Evolutionary conservation across 1,140 invertebrate species (phyloP).

Genomic region (Venturia canescens): DNA sequence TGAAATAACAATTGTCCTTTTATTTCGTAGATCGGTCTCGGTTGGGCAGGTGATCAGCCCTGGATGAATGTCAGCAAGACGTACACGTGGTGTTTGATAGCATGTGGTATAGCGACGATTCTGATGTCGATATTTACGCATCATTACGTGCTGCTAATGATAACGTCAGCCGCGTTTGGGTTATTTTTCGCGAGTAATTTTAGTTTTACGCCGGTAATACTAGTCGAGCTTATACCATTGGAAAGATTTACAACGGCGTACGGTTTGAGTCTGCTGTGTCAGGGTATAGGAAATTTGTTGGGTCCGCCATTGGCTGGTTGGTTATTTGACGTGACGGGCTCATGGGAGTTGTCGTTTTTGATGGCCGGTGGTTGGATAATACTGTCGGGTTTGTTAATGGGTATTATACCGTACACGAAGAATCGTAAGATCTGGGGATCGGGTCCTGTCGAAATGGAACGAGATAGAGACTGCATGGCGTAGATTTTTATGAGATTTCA

Average conservation of each 20-base stretch:
- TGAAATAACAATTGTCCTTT: not conserved
- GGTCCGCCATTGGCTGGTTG: conserved; percentile 83
- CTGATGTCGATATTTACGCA: conserved; percentile 84
- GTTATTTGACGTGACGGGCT: conserved; percentile 83
- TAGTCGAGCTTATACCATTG: conserved; percentile 88
- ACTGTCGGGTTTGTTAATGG: conserved; percentile 85
- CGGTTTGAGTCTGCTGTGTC: conserved; percentile 90
- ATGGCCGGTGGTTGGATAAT: conserved; percentile 86
- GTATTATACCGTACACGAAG: conserved; percentile 81
- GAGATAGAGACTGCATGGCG: conserved; percentile 57
- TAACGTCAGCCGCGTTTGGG: conserved; percentile 84
- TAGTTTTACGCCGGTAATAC: conserved; percentile 91
- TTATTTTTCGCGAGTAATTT: conserved; percentile 92
- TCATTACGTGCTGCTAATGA: conserved; percentile 79
- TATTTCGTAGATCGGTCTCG: conserved; percentile 84
- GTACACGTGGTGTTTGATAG: conserved; percentile 86
- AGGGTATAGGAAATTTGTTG: conserved; percentile 85
- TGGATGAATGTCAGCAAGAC: conserved; percentile 91
- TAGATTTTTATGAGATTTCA: conserved; percentile 26
- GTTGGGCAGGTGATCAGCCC: conserved; percentile 92
- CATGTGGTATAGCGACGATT: conserved; percentile 85
- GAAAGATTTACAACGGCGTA: conserved; percentile 92
- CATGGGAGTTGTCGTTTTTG: conserved; percentile 86
- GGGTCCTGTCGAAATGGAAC: conserved; percentile 80
- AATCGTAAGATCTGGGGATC: conserved; percentile 82